Base-by-base conservation (phyloP, 2,888 invertebrate species). In the Heteromurus nitidus region DNA sequence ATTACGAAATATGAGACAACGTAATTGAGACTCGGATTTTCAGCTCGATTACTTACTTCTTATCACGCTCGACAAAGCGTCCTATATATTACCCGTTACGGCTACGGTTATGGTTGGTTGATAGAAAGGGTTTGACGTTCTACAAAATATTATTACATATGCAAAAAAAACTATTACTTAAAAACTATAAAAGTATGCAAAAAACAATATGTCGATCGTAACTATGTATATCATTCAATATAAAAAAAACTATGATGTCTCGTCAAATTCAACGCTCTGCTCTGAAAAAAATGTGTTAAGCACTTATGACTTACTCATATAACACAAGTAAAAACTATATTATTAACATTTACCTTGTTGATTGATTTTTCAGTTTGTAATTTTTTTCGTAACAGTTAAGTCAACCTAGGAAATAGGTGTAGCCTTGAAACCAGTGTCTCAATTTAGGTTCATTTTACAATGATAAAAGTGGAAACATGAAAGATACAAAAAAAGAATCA, bases 361-460 rank as follows among this genome's bases (percentile, higher is more conserved):
- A 36, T 72, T 36, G 50, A 24, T 60, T 77, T 69, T 69, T 77
- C 36, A 62, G 62, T 77, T 77, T 76, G 76, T 76, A 53, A 30
- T 67, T 30, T 77, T 50, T 64, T 68, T 60, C 58, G 11, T 44
- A 36, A 67, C 53, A 77, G 44, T 36, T 69, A 69, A 69, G 77
- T 77, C 68, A 77, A 24, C 69, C 69, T 77, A 68, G 58, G 24
- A 30, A 9, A 62, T 68, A 77, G 62, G 47, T 47, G 50, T 60
- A 77, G 62, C 68, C 69, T 62, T 69, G 75, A 77, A 77, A 77
- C 77, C 77, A 77, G 77, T 77, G 77, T 77, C 69, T 77, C 69
- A 68, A 77, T 77, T 77, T 77, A 70, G 69, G 47, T 68, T 70
- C 18, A 62, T 75, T 74, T 31, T 68, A 68, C 68, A n/a, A n/a